These are phyloP conservation scores for Rhinatrema bivittatum DNA, from an alignment of 2,797 vertebrate species.

Conservation along the genomic window DNA sequence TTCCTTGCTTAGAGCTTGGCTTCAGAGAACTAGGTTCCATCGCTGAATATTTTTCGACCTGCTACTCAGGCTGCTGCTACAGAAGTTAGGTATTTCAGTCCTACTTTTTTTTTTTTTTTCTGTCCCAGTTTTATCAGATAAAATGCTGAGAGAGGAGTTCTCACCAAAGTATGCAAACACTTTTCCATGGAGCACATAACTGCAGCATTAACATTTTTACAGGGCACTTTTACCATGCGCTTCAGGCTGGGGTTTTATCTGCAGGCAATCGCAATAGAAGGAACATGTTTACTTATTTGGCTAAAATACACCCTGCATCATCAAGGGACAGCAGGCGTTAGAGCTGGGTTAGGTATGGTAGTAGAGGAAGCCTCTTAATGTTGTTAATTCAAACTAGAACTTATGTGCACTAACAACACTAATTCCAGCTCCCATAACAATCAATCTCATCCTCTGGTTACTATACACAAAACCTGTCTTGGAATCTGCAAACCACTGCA, in stretches of 20 bases:
- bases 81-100: conserved; percentile 1
- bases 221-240: too few relatives aligned
- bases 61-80: conserved; percentile 10
- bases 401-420: conserved; percentile 14
- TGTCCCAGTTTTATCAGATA: too few relatives aligned
- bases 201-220: conserved; percentile 1
- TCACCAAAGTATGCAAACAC: conserved; percentile 2
- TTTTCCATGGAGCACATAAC: conserved; percentile 13
- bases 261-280: too few relatives aligned
- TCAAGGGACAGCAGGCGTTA: background rate
- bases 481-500: background rate
- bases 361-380: conserved; percentile 10
- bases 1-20: background rate
- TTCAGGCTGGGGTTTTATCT: too few relatives aligned
- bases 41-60: conserved; percentile 9
- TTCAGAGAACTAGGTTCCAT: background rate
- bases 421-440: conserved; percentile 1
- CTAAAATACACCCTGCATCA: background rate
- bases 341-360: conserved; percentile 3
- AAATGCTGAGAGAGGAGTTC: conserved; percentile 8
- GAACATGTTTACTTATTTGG: conserved; percentile 7
- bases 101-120: conserved; percentile 19
- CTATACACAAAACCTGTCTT: background rate
- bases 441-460: conserved; percentile 5
- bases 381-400: conserved; percentile 10